phyloP scores from a whole-genome alignment of 2,888 invertebrate genomes.

The Dusona sp. region DNA sequence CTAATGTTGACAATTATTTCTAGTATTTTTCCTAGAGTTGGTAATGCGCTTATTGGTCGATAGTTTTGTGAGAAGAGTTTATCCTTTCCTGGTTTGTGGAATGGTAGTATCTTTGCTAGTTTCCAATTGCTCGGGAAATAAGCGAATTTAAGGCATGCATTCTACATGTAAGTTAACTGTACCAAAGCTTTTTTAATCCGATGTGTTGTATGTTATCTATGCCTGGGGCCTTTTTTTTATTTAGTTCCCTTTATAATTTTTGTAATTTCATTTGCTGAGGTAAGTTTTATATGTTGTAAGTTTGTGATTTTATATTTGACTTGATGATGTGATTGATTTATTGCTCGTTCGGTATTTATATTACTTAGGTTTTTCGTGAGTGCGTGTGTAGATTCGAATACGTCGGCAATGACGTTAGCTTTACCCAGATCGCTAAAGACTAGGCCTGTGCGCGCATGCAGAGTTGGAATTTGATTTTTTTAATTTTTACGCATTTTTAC shows the following conservation, averaged over 20 bases:
- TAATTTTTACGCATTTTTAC: neutral
- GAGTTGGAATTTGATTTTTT: neutral
- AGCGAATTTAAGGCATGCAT: neutral
- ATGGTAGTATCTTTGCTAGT: neutral
- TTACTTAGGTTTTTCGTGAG: neutral
- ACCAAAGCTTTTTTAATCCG: neutral
- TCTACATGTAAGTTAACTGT: neutral
- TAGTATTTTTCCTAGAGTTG: neutral
- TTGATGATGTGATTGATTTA: neutral
- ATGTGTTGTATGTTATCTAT: neutral
- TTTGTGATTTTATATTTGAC: neutral
- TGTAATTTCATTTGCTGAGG: neutral
- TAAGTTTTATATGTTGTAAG: neutral
- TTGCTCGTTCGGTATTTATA: too few relatives aligned
- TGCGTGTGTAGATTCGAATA: neutral
- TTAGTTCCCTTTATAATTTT: neutral
- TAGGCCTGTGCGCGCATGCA: neutral
- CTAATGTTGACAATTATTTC: constrained; percentile 10
- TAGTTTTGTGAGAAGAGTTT: too few relatives aligned
- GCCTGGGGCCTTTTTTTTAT: neutral
- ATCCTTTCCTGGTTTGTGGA: neutral
- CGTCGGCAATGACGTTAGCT: neutral
- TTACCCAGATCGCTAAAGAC: neutral
- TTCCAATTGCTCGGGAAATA: neutral
- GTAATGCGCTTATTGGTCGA: neutral